Evolutionary conservation across 2,113 vertebrate species (phyloP).

Genomic region (Lutjanus erythropterus): DNA sequence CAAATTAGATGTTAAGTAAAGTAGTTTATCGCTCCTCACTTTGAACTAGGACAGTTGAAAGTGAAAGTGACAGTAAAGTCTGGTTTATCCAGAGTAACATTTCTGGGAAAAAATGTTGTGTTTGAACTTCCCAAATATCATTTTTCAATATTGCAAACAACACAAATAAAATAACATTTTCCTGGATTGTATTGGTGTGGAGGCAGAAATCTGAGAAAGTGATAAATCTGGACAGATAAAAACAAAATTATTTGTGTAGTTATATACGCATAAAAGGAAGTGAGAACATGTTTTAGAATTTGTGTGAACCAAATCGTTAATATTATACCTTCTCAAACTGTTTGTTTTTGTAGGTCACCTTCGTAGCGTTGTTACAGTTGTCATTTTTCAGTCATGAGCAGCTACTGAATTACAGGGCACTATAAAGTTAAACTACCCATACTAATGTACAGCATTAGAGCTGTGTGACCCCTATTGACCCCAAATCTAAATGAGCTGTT

Average conservation of each 20-base stretch:
- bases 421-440: not conserved
- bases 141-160: no score
- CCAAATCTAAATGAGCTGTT: conserved; percentile 8
- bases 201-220: not conserved
- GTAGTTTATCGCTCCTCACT: no score
- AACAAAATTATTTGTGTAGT: not conserved
- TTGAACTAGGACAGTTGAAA: no score
- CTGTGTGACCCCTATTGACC: not conserved
- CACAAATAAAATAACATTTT: not conserved
- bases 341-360: not conserved
- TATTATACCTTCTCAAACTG: no score
- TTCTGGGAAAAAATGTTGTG: not conserved
- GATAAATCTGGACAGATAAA: not conserved
- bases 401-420: not conserved
- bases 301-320: not conserved
- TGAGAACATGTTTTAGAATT: not conserved
- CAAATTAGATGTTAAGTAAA: no score
- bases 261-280: not conserved
- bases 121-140: not conserved
- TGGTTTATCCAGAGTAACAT: not conserved
- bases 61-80: no score
- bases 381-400: not conserved
- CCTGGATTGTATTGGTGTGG: not conserved
- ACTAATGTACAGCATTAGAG: not conserved
- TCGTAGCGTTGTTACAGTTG: not conserved